Evolutionary conservation across 2,888 invertebrate species (phyloP), one percentile per base, ranked within the genome.

Genomic region (Argyresthia albistria): DNA sequence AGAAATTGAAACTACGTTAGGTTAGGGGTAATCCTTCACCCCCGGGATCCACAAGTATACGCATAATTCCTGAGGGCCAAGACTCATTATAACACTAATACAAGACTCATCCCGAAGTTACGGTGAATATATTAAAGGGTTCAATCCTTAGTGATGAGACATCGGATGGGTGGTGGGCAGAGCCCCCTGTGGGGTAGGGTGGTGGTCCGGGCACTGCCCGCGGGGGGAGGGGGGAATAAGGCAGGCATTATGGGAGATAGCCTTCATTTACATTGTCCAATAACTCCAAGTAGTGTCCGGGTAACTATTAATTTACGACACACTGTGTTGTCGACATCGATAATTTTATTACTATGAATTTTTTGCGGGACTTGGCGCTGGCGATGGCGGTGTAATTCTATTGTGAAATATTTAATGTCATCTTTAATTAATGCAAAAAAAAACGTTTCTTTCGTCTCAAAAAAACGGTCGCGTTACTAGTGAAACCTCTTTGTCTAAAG

Each of bases 201-300:
- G 53, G 53, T 35, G 43, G 53, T 42, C 48, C 25, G 25, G 25
- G 25, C 25, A 25, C 25, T 25, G 25, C 16, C 36, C 37, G 14
- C 43, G 67, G 69, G 80, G 78, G 50, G 50, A 63, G 67, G 69
- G 81, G 25, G 25, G 25, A 25, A 25, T 77, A 82, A 79, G 82
- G 82, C 80, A 78, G 77, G 86, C 87, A 88, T 87, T 87, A 87
- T 86, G 82, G 84, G 78, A 83, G 81, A 82, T 83, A 87, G 81
- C 81, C 86, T 88, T 88, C 88, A 88, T 88, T 88, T 88, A 88
- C 88, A 88, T 88, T 88, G 87, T 88, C 83, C 88, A 86, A 88
- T 88, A 88, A 86, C 86, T 88, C 80, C 81, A 83, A 88, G 86
- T 86, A 83, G 83, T 86, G 87, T 81, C 84, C 86, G 76, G 78